A percentile compares a stretch with the other conserved stretches of the same genome.
Conservation (phyloP, 1,140 invertebrate genomes). For the Bombus waltoni region DNA sequence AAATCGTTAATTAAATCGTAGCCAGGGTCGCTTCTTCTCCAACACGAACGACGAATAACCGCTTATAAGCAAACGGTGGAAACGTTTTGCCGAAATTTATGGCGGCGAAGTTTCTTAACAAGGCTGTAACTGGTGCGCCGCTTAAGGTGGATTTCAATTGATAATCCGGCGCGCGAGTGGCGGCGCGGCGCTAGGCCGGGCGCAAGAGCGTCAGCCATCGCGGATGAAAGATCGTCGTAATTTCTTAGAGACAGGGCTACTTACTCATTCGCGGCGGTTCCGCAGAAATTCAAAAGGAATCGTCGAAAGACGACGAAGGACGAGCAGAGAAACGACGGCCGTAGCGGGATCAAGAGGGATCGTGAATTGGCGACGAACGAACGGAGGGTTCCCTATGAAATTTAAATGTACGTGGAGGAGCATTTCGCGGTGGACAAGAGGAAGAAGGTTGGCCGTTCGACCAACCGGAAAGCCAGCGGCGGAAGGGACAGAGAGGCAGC, state of each 20-base stretch:
- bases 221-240: constrained; percentile 57
- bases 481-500: constrained; percentile 3
- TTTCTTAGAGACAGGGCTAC: constrained; percentile 45
- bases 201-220: constrained; percentile 8
- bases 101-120: constrained; percentile 60
- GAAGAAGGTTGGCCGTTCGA: constrained; percentile 28
- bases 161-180: constrained; percentile 46
- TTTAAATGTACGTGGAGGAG: constrained; percentile 76
- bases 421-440: constrained; percentile 64
- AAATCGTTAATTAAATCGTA: constrained; percentile 65
- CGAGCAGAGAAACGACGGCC: too few species aligned
- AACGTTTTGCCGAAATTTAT: constrained; percentile 58
- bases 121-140: constrained; percentile 56
- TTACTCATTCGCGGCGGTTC: constrained; percentile 46
- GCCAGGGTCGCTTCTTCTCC: constrained; percentile 22
- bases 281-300: constrained; percentile 31
- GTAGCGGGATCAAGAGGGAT: constrained; percentile 50
- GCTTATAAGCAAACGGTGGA: constrained; percentile 23
- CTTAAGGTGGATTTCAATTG: constrained; percentile 56
- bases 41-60: constrained; percentile 22
- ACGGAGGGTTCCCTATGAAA: constrained; percentile 73
- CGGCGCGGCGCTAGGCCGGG: background rate
- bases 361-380: constrained; percentile 63
- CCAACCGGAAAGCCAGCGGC: constrained; percentile 25
- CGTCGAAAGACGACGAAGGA: background rate